Base-by-base conservation (phyloP, 2,797 vertebrate species). In the Amblyraja radiata region DNA sequence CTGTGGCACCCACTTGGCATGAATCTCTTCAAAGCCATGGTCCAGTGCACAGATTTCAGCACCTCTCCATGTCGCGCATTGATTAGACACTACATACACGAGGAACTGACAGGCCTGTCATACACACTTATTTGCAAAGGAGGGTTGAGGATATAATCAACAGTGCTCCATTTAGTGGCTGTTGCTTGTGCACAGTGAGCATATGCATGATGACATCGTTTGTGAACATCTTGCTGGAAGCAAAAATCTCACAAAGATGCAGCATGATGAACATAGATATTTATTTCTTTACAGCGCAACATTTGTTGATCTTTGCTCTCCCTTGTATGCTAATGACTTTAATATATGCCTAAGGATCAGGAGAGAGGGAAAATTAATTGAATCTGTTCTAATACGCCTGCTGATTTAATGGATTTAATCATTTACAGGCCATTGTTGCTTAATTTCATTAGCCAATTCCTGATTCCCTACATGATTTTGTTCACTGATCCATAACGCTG, bases 371-470 rank as follows among this genome's bases (percentile, higher is more conserved):
- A 58, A 76, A 92, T 92, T 92, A 92, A 92, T 54, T 76, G 61
- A 88, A 88, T 88, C 61, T 68, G 68, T 76, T 92, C 71, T 16
- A n/a, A 58, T 74, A 76, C 28, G 58, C 9, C 73, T 46, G 71
- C 90, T 54, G 71, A 92, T 54, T 46, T 74, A 92, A 92, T 74
- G 36, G 46, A 23, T 28, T 92, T 74, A 58, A 92, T 92, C 71
- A 92, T 92, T 92, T 76, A 13, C 13, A 18, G 71, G 63, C n/a
- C 84, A 68, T 6, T 9, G 84, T 63, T 8, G 16, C n/a, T 32
- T 88, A 32, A 88, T 88, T 88, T 88, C 36, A 36, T 88, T 36
- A 88, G 84, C 65, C 84, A 68, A 16, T 18, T 88, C n/a, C 18
- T 88, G 28, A n/a, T n/a, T 63, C 86, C 61, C n/a, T 21, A 88